Base-by-base conservation (phyloP, 2,888 invertebrate genomes). In the Tenthredo mesomela region DNA sequence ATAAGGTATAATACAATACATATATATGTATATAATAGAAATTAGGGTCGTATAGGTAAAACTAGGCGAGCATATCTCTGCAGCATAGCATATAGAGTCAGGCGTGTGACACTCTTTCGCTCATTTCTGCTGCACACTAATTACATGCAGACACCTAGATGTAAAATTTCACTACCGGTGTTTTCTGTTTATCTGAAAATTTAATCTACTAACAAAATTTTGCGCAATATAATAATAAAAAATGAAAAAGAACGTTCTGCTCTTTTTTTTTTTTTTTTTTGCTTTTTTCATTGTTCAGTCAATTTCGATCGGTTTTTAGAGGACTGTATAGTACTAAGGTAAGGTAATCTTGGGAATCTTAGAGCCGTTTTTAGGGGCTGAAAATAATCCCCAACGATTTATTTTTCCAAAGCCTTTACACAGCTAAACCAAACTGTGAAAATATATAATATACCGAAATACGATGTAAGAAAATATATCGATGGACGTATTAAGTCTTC, bases 321-420 rank as follows among this genome's bases (percentile, higher is more conserved):
- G 15, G 33, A 18, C 6, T 29, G 29, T 29, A 29, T 37, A n/a
- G n/a, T 10, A n/a, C 5, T 71, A n/a, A n/a, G 9, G 25, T 29
- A 29, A 25, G 93, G 93, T 92, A 92, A 93, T 93, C 75, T 43
- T 3, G 0, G 15, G n/a, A 43, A 43, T 50, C 2, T 75, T 25
- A 29, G 12, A 29, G n/a, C 12, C 29, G 7, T 25, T 91, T 93
- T 93, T 93, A 93, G 93, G 93, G 91, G 92, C 91, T 85, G 87
- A 87, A 89, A 86, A 84, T 73, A 73, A 73, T 40, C 73, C 43
- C 40, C 18, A 50, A 3, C 29, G 50, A 18, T 77, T 33, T 61
- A 61, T 80, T 80, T 80, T 80, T 80, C 21, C 21, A 80, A 61
- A 37, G 61, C 80, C 70, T 82, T 82, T 33, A 29, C 7, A 21